Base-by-base conservation (phyloP, 2,888 invertebrate genomes). In the Bhutanitis thaidina region DNA sequence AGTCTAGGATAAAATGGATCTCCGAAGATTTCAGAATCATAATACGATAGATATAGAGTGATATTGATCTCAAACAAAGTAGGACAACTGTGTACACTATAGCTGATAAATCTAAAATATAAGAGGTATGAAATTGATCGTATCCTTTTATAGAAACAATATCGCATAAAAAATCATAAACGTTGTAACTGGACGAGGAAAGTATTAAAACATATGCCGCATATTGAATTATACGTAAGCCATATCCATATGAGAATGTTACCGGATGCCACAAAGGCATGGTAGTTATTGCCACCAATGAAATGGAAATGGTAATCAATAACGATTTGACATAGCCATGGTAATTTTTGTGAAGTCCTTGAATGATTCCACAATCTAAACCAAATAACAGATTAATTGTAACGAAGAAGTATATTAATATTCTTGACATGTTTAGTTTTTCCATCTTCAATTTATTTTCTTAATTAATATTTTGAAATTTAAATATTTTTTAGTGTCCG, bases 321-420 rank as follows among this genome's bases (percentile, higher is more conserved):
- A 20, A 0, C 7, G 9, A 16, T 25, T 34, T 43, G 10, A 43
- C n/a, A 12, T 1, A 20, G 10, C 3, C 1, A 7, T 30, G 16
- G 20, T 13, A 25, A 20, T 34, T 32, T 9, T 34, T 43, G 12
- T 2, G 7, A 7, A 40, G 9, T 20, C 12, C 3, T 34, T 34
- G 12, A 35, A 34, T 3, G 8, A 43, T 34, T 20, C 43, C 43
- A 8, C 43, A 43, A 43, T 43, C 16, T 7, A 43, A 12, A n/a
- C 43, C 30, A 34, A 43, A 43, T 16, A 12, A 35, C 5, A 43
- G 5, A 7, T 43, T 30, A 7, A 43, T 4, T 10, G 15, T 16
- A 2, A 12, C 12, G 20, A 35, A 35, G 4, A 43, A 13, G 20
- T 12, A 34, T 25, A 25, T 35, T 9, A 8, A 8, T 5, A 12